Evolutionary conservation across 2,888 invertebrate species (phyloP).

Genomic region (Erannis defoliaria): DNA sequence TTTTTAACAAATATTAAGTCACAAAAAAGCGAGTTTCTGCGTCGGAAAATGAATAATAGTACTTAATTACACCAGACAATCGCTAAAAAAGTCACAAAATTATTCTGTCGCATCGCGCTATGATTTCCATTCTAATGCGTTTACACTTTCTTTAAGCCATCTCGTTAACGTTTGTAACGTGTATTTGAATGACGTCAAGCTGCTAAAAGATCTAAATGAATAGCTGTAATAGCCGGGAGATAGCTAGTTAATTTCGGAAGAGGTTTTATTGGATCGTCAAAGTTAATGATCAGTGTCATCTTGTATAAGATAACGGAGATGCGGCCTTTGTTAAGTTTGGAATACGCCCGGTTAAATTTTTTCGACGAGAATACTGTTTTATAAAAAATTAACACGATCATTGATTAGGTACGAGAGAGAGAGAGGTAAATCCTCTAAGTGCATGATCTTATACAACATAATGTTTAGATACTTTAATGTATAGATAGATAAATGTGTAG

Average conservation of each 20-base stretch:
- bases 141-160: background rate
- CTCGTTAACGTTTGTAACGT: constrained; percentile 30
- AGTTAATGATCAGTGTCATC: constrained; percentile 35
- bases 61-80: no score
- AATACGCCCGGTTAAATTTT: background rate
- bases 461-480: no score
- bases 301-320: constrained; percentile 15
- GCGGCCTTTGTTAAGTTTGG: constrained; percentile 3
- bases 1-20: no score
- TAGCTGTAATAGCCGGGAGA: constrained; percentile 14
- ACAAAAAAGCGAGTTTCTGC: no score
- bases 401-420: no score
- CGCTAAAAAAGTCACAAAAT: background rate
- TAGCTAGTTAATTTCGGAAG: constrained; percentile 37
- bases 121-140: background rate
- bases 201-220: constrained; percentile 40
- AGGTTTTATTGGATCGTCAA: constrained; percentile 37
- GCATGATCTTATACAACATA: no score
- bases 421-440: no score
- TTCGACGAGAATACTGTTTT: background rate
- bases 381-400: no score
- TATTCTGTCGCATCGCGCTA: background rate
- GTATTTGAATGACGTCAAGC: constrained; percentile 38
- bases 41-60: no score
- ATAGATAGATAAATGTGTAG: no score